Evolutionary conservation across 2,797 vertebrate species (phyloP), one percentile per base, ranked within the genome.

Genomic region (Phoxinus dragarum): DNA sequence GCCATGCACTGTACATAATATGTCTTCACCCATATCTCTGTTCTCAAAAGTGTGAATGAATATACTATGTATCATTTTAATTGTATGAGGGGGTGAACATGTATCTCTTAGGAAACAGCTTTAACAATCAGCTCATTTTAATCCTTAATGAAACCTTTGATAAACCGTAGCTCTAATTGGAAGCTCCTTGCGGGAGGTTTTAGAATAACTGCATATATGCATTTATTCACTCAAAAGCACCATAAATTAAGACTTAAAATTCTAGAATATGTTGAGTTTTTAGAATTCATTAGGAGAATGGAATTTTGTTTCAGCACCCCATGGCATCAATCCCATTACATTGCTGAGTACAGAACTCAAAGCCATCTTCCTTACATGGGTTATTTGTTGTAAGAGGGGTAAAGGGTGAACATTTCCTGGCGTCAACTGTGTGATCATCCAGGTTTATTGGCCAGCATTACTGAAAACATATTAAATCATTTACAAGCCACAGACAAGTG

Each of bases 111-210:
- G 76, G 72, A 52, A 78, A 52, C 56, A 80, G 83, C 68, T 81
- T 78, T 52, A 73, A 80, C 77, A 84, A 74, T 67, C 54, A 38
- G 74, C 80, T 85, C 68, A 82, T 86, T 86, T 85, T 86, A 90
- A 86, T 81, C 80, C 88, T 83, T 81, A 85, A 88, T 79, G 52
- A 85, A 80, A 85, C 69, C 79, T 87, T 81, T 86, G 59, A 88
- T 83, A 72, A 76, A 88, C 71, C 68, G 31, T 61, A 12, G n/a
- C 69, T 74, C 40, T 87, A 88, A 88, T 85, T 87, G 71, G 71
- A 73, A 73, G 71, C 49, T 74, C 31, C 11, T 61, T 73, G 31
- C 0, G 1, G 40, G 40, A 73, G 44, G 27, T 44, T 64, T 64
- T 74, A 82, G 40, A 61, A 74, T 47, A 31, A 47, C 19, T 74